phyloP scores from a whole-genome alignment of 2,113 vertebrate species.

The Ranitomeya imitator region DNA sequence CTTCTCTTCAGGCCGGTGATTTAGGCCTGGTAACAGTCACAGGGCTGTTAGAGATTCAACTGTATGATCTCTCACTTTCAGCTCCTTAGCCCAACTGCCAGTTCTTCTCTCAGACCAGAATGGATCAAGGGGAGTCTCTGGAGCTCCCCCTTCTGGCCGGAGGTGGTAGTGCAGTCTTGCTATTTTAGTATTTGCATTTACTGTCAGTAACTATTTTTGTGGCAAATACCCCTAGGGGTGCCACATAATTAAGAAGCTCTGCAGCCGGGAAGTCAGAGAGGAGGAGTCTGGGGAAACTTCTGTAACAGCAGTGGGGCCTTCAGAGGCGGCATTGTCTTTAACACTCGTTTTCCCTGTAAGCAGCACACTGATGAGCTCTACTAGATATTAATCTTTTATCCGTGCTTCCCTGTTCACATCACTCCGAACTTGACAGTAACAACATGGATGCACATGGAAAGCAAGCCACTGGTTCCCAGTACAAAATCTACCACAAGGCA shows the following conservation, averaged over 20 bases:
- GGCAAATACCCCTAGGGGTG: no score
- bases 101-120: no score
- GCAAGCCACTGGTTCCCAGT: background rate
- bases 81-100: no score
- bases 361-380: background rate
- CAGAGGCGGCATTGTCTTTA: conserved; percentile 18
- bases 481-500: background rate
- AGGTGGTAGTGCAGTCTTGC: no score
- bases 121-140: no score
- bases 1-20: no score
- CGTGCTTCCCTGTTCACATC: background rate
- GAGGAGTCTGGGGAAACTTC: conserved; percentile 43
- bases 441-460: background rate
- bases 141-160: no score
- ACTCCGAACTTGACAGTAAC: background rate
- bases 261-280: conserved; percentile 55
- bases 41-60: no score
- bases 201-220: no score
- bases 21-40: no score
- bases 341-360: conserved; percentile 28
- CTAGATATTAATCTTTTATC: conserved; percentile 34
- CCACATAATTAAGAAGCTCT: conserved; percentile 68
- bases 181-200: no score
- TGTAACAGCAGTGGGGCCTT: conserved; percentile 2
- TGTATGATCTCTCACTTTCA: no score